Evolutionary conservation across 2,797 vertebrate species (phyloP).

Genomic region (Hippoglossus hippoglossus): DNA sequence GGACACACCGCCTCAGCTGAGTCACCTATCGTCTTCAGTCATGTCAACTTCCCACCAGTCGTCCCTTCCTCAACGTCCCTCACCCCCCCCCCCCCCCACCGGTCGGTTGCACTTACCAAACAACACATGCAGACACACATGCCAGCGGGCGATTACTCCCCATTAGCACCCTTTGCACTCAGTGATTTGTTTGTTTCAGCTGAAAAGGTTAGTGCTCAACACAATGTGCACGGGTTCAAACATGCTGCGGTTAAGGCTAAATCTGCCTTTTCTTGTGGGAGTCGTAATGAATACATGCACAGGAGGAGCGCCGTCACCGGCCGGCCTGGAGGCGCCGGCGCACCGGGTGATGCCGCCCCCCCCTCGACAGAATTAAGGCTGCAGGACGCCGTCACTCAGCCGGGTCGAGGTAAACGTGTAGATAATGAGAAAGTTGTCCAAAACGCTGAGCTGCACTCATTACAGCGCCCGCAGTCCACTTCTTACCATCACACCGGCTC

Average conservation of each 20-base stretch:
- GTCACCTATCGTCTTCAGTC: constrained; percentile 56
- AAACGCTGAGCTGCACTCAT: constrained; percentile 46
- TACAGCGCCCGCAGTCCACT: constrained; percentile 6
- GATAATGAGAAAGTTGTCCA: constrained; percentile 69
- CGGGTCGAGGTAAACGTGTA: constrained; percentile 62
- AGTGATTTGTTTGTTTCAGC: constrained; percentile 77
- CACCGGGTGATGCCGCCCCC: constrained; percentile 35
- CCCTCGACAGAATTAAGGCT: constrained; percentile 61
- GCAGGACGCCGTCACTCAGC: constrained; percentile 50
- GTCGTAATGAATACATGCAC: constrained; percentile 60
- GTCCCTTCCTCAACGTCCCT: constrained; percentile 19
- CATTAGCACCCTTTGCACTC: constrained; percentile 54
- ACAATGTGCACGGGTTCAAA: constrained; percentile 61
- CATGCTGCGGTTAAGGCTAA: constrained; percentile 62
- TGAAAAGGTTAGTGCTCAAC: constrained; percentile 74
- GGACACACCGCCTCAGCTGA: constrained; percentile 50
- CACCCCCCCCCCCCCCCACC: constrained; percentile 3
- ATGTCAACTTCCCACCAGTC: constrained; percentile 35
- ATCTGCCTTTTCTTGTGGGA: constrained; percentile 66
- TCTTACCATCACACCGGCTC: constrained; percentile 21
- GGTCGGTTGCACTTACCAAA: constrained; percentile 45
- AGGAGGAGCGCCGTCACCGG: constrained; percentile 47
- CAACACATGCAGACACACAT: constrained; percentile 48
- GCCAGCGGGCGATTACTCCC: constrained; percentile 39
- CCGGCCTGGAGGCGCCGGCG: constrained; percentile 37